Conservation (phyloP, 1,140 invertebrate species). For the Saccostrea glomerata region DNA sequence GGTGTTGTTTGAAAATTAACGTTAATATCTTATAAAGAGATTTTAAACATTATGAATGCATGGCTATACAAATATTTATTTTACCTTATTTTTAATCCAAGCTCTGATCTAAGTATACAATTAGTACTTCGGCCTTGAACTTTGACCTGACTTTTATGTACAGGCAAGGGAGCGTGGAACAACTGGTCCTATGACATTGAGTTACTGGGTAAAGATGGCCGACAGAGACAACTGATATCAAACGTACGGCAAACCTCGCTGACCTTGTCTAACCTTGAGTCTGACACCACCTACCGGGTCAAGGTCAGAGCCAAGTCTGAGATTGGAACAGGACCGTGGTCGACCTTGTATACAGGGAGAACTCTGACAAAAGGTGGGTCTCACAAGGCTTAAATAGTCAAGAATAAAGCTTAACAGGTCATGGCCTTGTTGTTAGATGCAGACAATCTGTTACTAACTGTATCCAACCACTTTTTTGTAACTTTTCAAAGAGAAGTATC, state of each 20-base stretch:
- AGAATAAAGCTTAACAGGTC: too few species aligned
- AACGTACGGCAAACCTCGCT: constrained; percentile 39
- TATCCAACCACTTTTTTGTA: too few species aligned
- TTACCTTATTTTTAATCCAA: too few species aligned
- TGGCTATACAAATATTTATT: too few species aligned
- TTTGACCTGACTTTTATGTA: constrained; percentile 13
- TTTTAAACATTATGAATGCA: too few species aligned
- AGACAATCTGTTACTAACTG: too few species aligned
- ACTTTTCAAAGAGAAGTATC: too few species aligned
- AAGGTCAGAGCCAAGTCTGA: constrained; percentile 88
- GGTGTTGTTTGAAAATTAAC: not conserved
- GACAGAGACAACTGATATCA: constrained; percentile 44
- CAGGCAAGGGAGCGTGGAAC: constrained; percentile 86
- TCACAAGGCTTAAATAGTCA: not conserved
- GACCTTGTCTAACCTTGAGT: constrained; percentile 84
- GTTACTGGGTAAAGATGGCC: constrained; percentile 73
- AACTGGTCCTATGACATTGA: constrained; percentile 91
- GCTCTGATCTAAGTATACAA: too few species aligned
- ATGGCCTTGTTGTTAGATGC: too few species aligned
- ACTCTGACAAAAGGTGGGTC: constrained; percentile 83
- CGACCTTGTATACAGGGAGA: constrained; percentile 80
- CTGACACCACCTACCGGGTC: constrained; percentile 88
- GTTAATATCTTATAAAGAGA: too few species aligned
- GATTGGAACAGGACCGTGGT: constrained; percentile 89
- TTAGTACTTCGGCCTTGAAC: not conserved